Evolutionary conservation across 53 echinoderm and acorn worm genomes (phyloP), one percentile per base, ranked within the genome.

Genomic region (Hippasteria phrygiana): DNA sequence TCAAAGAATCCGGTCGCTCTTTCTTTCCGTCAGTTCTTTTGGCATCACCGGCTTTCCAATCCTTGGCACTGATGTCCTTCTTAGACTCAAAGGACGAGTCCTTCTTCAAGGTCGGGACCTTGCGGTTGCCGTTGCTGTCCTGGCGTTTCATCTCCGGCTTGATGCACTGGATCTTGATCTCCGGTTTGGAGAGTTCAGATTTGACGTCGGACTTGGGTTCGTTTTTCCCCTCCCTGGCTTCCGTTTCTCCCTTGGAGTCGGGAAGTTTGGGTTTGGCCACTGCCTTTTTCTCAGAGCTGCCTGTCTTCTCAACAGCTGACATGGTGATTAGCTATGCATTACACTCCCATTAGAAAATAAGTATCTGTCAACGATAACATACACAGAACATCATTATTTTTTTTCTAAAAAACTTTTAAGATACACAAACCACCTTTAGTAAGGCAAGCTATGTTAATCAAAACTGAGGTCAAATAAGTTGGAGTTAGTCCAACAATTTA

Each of bases 1-100:
- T 89, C 29, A 89, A 36, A 12, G 89, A 79, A 24, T 88, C 76
- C 35, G 78, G 89, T 39, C 77, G 62, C 39, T 89, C 89, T 51
- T 89, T 89, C 71, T 89, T 89, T 18, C 72, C 79, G 16, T 89
- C 89, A 70, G 79, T 89, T 71, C 89, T 89, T 46, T 89, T 79
- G 3, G 70, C 31, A 9, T 78, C 79, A 26, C 73, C 75, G 36
- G 16, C 72, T 46, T 71, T 79, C 31, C 46, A 36, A 0, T 80
- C 79, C 79, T 78, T 80, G 41, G 70, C 46, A 18, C 54, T 80
- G 22, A 18, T 33, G 28, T 89, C 89, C 55, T 89, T 89, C 89
- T 89, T 89, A 42, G 89, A 78, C 53, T 89, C 79, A 70, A 79
- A 79, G 41, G 79, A 78, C 37, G 79, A 78, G n/a, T 69, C 70